A percentile compares a stretch with the other conserved stretches of the same genome.
Conservation (phyloP, 2,888 invertebrate species). For the Papilio gigon region DNA sequence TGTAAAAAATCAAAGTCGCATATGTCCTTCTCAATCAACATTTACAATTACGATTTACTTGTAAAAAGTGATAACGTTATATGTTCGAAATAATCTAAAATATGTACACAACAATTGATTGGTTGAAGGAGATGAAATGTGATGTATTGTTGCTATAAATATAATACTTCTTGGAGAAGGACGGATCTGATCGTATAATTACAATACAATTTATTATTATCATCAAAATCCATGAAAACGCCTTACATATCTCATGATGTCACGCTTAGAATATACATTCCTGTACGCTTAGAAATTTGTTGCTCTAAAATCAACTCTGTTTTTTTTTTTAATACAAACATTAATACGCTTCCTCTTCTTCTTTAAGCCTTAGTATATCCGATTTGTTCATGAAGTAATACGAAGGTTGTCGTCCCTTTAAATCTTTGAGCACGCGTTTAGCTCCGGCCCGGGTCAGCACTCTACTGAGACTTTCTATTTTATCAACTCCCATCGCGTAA, state of each 20-base stretch:
- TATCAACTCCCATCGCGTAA: conserved; percentile 94
- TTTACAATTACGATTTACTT: too few relatives aligned
- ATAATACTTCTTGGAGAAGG: neutral
- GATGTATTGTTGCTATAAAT: neutral
- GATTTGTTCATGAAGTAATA: conserved; percentile 97
- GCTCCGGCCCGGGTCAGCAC: conserved; percentile 92
- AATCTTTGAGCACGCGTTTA: conserved; percentile 90
- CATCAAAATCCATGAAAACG: neutral
- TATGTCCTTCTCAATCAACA: neutral
- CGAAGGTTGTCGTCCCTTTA: conserved; percentile 93
- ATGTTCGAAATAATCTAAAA: too few relatives aligned
- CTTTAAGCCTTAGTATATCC: conserved; percentile 91
- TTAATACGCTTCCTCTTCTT: conserved; percentile 88
- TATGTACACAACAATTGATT: too few relatives aligned
- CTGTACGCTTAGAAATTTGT: neutral
- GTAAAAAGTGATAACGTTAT: too few relatives aligned
- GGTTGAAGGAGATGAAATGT: neutral
- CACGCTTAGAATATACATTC: neutral
- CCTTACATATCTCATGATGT: too few relatives aligned
- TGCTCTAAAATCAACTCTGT: neutral
- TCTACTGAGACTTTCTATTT: conserved; percentile 90
- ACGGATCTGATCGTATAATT: too few relatives aligned
- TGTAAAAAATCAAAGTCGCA: neutral
- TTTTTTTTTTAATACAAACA: neutral
- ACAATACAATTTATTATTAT: neutral